phyloP scores from a whole-genome alignment of 2,888 invertebrate species.

The Argynnis bischoffii region DNA sequence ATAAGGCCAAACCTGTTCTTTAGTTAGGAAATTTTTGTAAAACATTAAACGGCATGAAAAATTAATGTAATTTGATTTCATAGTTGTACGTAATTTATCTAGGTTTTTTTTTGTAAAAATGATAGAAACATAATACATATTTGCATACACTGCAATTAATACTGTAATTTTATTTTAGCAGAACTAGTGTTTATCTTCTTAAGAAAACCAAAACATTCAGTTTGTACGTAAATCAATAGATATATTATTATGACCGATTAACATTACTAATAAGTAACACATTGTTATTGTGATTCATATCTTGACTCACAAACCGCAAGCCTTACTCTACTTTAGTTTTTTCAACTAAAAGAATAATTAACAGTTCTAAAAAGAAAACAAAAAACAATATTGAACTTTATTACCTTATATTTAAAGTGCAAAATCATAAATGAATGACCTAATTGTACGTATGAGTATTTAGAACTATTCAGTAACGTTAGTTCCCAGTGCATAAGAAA shows the following conservation, averaged over 20 bases:
- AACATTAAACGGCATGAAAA: constrained; percentile 22
- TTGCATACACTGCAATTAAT: background rate
- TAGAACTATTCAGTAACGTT: constrained; percentile 14
- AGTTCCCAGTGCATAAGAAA: constrained; percentile 43
- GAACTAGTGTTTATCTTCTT: background rate
- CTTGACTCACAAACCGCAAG: constrained; percentile 60
- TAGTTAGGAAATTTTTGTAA: constrained; percentile 20
- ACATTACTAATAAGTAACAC: constrained; percentile 32
- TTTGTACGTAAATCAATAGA: constrained; percentile 7
- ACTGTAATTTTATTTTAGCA: background rate
- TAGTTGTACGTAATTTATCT: background rate
- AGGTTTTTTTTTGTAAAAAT: background rate
- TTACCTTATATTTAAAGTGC: background rate
- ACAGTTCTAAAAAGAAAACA: background rate
- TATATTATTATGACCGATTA: constrained; percentile 12
- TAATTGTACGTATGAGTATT: background rate
- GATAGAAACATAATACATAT: too few species aligned
- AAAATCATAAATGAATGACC: background rate
- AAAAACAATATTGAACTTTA: background rate
- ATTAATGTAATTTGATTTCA: constrained; percentile 21
- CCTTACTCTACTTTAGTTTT: constrained; percentile 42
- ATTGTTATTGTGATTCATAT: constrained; percentile 55
- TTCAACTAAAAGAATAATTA: constrained; percentile 22
- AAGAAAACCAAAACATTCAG: background rate
- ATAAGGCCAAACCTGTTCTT: constrained; percentile 22